A percentile compares a stretch with the other conserved stretches of the same genome.
Evolutionary conservation across 2,888 invertebrate species (phyloP).

Genomic region (Mythimna loreyi): DNA sequence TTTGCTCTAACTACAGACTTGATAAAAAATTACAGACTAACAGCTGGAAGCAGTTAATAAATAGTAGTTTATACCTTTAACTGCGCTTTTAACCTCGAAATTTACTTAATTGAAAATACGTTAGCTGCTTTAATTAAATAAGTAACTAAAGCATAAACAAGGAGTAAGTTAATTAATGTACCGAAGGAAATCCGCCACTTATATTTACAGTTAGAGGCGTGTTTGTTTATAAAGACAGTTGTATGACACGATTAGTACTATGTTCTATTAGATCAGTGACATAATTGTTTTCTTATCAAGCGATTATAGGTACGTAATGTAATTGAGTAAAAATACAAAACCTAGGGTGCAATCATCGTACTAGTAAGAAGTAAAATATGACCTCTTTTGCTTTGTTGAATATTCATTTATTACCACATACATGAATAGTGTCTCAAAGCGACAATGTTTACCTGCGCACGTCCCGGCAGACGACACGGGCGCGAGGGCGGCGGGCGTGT

Average conservation of each 20-base stretch:
- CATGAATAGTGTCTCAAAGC: background rate
- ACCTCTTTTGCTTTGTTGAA: background rate
- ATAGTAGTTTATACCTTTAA: slow-evolving; percentile 31
- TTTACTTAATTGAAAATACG: slow-evolving; percentile 35
- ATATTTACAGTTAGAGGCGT: slow-evolving; percentile 43
- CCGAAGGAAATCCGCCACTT: slow-evolving; percentile 58
- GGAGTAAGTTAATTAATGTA: slow-evolving; percentile 59
- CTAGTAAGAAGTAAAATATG: background rate
- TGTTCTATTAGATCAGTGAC: slow-evolving; percentile 2
- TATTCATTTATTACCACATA: slow-evolving; percentile 2
- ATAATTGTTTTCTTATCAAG: background rate
- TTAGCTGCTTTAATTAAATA: slow-evolving; percentile 49
- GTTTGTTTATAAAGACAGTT: slow-evolving; percentile 44
- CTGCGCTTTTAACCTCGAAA: slow-evolving; percentile 37
- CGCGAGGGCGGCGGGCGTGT: slow-evolving; percentile 28
- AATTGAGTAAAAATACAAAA: background rate
- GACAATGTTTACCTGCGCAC: slow-evolving; percentile 17
- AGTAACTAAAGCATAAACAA: slow-evolving; percentile 58
- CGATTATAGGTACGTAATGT: background rate
- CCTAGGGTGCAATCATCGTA: background rate
- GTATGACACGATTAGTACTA: slow-evolving; percentile 1
- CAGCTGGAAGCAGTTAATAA: slow-evolving; percentile 26
- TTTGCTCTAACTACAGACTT: slow-evolving; percentile 8
- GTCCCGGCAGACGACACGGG: slow-evolving; percentile 2
- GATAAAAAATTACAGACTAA: slow-evolving; percentile 17